Base-by-base conservation (phyloP, 2,888 invertebrate genomes). In the Lasioglossum vierecki region DNA sequence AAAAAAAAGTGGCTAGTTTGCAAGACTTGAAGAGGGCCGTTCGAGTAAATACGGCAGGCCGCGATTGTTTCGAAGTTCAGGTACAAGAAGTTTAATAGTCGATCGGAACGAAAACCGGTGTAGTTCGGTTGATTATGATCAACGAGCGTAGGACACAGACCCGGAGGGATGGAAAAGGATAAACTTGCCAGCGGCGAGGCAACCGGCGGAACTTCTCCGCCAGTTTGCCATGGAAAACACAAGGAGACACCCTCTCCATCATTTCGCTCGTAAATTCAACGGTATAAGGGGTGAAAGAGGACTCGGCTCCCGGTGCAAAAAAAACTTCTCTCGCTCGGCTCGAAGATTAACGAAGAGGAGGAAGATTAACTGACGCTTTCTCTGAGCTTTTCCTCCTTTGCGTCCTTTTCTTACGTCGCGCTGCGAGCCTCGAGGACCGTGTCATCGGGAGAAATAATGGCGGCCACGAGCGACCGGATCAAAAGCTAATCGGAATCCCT, bases 321-420 rank as follows among this genome's bases (percentile, higher is more conserved):
- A 90, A 90, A 66, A 88, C 82, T 89, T 53, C n/a, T 83, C 88
- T 89, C 90, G 87, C 89, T 88, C 86, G 83, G 88, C 66, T 88
- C 88, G 88, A 89, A 92, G 91, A 92, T 93, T 93, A 92, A 92
- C 92, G 92, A 90, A 92, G 89, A 83, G 83, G 79, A 82, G 79
- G 81, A 87, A 89, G 89, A 90, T 90, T 90, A 90, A 88, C 86
- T 74, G 84, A 85, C 86, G 84, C 77, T 72, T 75, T 66, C 76
- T 30, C 46, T 68, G 11, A 41, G 30, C 35, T 26, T 79, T 11
- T 60, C 41, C 53, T 22, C 49, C 74, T 30, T 71, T 13, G 44
- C 76, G 46, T 70, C 71, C 63, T 71, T 80, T 79, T 66, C 83
- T 83, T 79, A 53, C 53, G 44, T 53, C n/a, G 60, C 35, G 13